Evolutionary conservation across 2,888 invertebrate species (phyloP), one percentile per base, ranked within the genome.

Genomic region (Tetragonisca angustula): DNA sequence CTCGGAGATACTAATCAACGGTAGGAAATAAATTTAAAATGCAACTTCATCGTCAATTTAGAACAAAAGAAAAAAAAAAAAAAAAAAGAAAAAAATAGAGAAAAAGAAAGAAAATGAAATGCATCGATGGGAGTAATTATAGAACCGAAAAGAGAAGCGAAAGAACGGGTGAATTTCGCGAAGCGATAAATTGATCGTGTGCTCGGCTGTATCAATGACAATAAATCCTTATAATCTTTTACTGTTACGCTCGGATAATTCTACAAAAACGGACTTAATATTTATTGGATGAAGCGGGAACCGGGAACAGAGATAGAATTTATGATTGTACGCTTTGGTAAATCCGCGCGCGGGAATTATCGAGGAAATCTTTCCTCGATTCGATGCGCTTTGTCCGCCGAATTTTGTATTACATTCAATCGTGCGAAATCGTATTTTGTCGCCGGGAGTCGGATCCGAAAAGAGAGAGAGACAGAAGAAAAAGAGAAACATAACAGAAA

Each of bases 321-420:
- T 83, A 83, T 72, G 76, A 64, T 83, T 68, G 56, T 72, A 68
- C 68, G 76, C 74, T 81, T 83, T 81, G 70, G 82, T 81, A 81
- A 83, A 72, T 72, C 76, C 81, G 13, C 0, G 49, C 36, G 50
- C 49, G 32, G 43, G 62, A 81, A 81, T 83, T 76, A 81, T 81
- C 75, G 82, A 81, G 81, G 24, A 81, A 81, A 83, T 76, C 81
- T 83, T 76, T 67, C 61, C 50, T 50, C 56, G 27, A 52, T 76
- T 68, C 76, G 56, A 43, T 56, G 49, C 75, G 67, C 27, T 72
- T 81, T 76, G 68, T 81, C 62, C 62, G 36, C 65, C 67, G 27
- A 82, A 83, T 72, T 82, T 76, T 71, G 50, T 32, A 76, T 82
- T 81, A 83, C 82, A 62, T 68, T 76, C 67, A 74, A 81, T 80